A percentile compares a stretch with the other conserved stretches of the same genome.
Conservation (phyloP, 2,797 vertebrate genomes). For the Helarctos malayanus region DNA sequence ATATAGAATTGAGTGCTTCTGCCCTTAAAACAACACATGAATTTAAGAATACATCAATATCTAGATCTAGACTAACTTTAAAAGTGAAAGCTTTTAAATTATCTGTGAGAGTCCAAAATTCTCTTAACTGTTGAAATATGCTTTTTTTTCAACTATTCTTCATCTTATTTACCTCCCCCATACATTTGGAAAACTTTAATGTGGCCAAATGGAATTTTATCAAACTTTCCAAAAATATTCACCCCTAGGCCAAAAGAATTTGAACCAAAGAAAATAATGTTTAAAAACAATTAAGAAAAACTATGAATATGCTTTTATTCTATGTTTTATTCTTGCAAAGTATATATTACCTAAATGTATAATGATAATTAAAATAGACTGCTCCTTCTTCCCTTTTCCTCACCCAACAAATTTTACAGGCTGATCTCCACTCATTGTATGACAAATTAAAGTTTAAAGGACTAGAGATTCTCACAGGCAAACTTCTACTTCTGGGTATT, state of each 20-base stretch:
- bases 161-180: conserved; percentile 12
- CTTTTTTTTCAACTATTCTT: neutral
- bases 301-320: conserved; percentile 32
- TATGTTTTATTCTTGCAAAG: conserved; percentile 50
- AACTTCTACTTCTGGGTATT: neutral
- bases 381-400: neutral
- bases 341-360: neutral
- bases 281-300: conserved; percentile 58
- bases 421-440: neutral
- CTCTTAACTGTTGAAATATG: conserved; percentile 42
- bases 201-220: conserved; percentile 65
- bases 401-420: neutral
- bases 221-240: conserved; percentile 65
- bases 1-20: neutral
- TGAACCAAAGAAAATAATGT: conserved; percentile 66
- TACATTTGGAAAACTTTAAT: conserved; percentile 56
- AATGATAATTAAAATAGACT: neutral
- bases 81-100: neutral
- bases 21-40: neutral
- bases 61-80: neutral
- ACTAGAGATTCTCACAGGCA: neutral
- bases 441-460: neutral
- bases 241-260: conserved; percentile 12
- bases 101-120: conserved; percentile 21
- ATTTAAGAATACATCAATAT: neutral